Base-by-base conservation (phyloP, 2,113 vertebrate species). In the Puffinus mauretanicus region DNA sequence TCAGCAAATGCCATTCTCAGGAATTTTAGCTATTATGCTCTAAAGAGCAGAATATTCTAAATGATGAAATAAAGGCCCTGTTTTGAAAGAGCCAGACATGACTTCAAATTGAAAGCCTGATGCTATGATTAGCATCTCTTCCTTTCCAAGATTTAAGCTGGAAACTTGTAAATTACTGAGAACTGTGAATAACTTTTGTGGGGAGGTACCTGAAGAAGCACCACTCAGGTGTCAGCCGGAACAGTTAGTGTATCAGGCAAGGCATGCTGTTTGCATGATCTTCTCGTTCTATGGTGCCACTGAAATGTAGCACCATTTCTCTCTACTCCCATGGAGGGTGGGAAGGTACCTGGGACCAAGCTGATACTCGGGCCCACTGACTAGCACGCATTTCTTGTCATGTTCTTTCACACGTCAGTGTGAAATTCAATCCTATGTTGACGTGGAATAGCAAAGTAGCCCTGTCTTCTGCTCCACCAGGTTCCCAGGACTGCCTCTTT, bases 11-110 rank as follows among this genome's bases (percentile, higher is more conserved):
- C 46, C 86, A 75, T 91, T 97, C 90, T 90, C 85, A 86, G 87
- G 94, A 95, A 97, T 97, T 96, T 94, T 24, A 96, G 88, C 86
- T 96, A 58, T 91, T 90, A 95, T 86, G 65, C 29, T 62, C 55
- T 49, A 38, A 94, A 88, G 55, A 94, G 54, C 75, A 81, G 70
- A 89, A 82, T 62, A 18, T 61, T 90, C 47, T 81, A 90, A 88
- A 93, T 55, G 72, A 71, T 78, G 67, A 79, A 90, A 89, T 87
- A 66, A 93, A 93, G 65, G 34, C 17, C 10, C 27, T 52, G 36
- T 36, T 62, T 52, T 71, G 16, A 84, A 88, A 83, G 72, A 72
- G 44, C 60, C 83, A 96, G 87, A 93, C 65, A 34, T 88, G n/a
- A 79, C 36, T 89, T 91, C 91, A 86, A 93, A 75, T 26, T 36